Evolutionary conservation across 2,888 invertebrate genomes (phyloP).

Genomic region (Drosophila mayaguana): DNA sequence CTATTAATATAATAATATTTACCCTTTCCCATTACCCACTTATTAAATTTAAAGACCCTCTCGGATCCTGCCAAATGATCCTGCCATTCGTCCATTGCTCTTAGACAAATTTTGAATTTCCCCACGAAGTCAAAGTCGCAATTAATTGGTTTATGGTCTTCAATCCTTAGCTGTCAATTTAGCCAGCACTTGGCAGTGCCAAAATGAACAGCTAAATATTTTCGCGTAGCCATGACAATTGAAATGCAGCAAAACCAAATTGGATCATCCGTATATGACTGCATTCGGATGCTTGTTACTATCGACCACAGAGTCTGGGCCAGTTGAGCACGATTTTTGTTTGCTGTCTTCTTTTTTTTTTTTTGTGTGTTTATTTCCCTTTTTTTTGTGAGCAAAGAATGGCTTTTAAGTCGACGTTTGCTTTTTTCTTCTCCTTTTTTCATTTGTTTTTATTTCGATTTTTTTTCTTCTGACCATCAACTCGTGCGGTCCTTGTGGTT

Average conservation of each 20-base stretch:
- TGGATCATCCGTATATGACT: constrained; percentile 29
- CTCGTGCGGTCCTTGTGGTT: constrained; percentile 12
- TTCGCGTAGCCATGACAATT: constrained; percentile 32
- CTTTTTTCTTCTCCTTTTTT: constrained; percentile 1
- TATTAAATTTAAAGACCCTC: no score
- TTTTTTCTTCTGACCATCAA: constrained; percentile 7
- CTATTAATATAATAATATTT: no score
- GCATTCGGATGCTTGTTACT: constrained; percentile 19
- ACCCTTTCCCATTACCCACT: no score
- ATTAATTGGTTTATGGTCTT: constrained; percentile 9
- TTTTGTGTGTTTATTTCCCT: neutral
- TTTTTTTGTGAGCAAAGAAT: neutral
- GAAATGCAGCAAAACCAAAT: constrained; percentile 40
- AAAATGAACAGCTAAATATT: neutral
- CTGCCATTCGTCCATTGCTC: no score
- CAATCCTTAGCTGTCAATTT: constrained; percentile 4
- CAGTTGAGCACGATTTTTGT: constrained; percentile 6
- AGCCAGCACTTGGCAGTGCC: neutral
- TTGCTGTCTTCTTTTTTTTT: neutral
- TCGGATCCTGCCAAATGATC: no score
- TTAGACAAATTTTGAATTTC: neutral
- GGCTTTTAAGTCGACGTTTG: constrained; percentile 36
- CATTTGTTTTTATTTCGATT: neutral
- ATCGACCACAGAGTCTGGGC: constrained; percentile 15
- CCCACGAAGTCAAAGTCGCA: neutral